Evolutionary conservation across 2,113 vertebrate genomes (phyloP).

Genomic region (Strix aluco): DNA sequence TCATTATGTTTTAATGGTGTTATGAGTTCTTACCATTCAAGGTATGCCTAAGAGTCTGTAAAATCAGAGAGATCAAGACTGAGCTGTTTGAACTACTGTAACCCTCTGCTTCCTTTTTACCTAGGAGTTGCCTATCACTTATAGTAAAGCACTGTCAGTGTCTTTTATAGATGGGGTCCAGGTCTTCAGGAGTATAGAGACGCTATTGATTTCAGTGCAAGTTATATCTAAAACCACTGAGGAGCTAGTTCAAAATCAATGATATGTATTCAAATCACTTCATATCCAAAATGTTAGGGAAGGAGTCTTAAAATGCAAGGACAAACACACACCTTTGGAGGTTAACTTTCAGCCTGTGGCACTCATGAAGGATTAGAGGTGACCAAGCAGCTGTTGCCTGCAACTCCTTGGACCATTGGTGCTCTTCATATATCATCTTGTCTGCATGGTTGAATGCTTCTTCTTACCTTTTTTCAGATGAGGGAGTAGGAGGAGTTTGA

Average conservation of each 20-base stretch:
- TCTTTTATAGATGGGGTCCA: not conserved
- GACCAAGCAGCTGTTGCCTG: not conserved
- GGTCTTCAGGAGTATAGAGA: not conserved
- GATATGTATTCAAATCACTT: not conserved
- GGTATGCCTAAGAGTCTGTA: not conserved
- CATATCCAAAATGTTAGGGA: not conserved
- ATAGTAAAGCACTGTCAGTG: not conserved
- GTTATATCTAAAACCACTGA: not conserved
- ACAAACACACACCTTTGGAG: not conserved
- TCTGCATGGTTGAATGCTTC: not conserved
- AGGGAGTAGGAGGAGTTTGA: not conserved
- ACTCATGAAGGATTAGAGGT: not conserved
- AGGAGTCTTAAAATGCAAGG: not conserved
- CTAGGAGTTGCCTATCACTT: not conserved
- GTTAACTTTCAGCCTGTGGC: not conserved
- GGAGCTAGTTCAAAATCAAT: not conserved
- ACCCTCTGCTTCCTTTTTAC: not conserved
- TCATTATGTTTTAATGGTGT: not conserved
- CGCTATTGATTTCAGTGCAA: not conserved
- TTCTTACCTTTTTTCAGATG: not conserved
- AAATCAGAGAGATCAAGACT: not conserved
- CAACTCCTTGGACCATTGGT: not conserved
- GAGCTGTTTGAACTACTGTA: not conserved
- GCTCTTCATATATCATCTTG: not conserved
- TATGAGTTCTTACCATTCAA: not conserved